These are phyloP conservation scores for Drosophila paulistorum DNA, from an alignment of 1,140 invertebrate species.

Conservation along the genomic window DNA sequence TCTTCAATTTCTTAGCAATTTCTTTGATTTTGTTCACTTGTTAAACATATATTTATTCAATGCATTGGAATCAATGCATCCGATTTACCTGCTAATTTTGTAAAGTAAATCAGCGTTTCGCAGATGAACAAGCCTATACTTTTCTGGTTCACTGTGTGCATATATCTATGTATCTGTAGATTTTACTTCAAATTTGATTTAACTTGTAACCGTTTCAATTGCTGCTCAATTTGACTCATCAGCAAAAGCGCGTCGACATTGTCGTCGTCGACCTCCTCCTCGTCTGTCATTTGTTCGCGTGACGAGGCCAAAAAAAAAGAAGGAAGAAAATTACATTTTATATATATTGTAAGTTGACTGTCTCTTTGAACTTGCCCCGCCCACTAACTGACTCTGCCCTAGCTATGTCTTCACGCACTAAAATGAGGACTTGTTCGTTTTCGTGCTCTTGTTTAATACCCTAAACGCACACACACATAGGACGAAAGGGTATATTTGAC, in stretches of 20 bases:
- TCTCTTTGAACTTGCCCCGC: constrained; percentile 14
- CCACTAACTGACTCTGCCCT: neutral
- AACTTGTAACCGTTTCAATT: constrained; percentile 41
- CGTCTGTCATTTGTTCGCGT: constrained; percentile 50
- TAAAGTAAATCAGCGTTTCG: neutral
- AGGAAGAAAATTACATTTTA: constrained; percentile 67
- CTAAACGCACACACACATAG: neutral
- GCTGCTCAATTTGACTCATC: constrained; percentile 73
- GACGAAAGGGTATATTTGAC: neutral
- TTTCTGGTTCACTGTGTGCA: constrained; percentile 11
- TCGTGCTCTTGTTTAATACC: constrained; percentile 30
- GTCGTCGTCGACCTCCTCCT: constrained; percentile 31
- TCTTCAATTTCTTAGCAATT: neutral
- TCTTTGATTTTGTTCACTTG: neutral
- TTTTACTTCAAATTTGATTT: constrained; percentile 14
- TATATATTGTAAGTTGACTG: constrained; percentile 50
- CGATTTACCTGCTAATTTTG: neutral
- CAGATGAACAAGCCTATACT: neutral
- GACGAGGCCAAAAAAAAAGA: constrained; percentile 31
- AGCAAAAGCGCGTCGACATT: constrained; percentile 46
- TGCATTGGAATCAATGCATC: neutral
- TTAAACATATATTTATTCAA: neutral
- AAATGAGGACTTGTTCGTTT: constrained; percentile 45
- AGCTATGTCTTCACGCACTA: constrained; percentile 53
- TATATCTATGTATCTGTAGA: constrained; percentile 9